Base-by-base conservation (phyloP, 2,113 vertebrate genomes). In the Planiliza haematocheilus region DNA sequence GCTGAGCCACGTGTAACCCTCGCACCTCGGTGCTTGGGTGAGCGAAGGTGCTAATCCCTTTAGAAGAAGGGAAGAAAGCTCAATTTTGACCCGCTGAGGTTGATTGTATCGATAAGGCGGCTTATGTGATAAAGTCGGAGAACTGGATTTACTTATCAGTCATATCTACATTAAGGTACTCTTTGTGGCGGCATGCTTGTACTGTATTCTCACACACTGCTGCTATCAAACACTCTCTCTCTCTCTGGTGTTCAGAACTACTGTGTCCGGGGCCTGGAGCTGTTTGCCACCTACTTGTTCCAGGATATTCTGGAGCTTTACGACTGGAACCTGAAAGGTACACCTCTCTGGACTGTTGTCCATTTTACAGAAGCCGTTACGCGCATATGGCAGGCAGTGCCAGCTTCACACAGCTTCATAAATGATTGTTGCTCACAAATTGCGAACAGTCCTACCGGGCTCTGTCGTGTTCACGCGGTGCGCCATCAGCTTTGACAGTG, bases 321-420 rank as follows among this genome's bases (percentile, higher is more conserved):
- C 38, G 98, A 99, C 93, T 99, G 98, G 98, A 97, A 99, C 93
- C 95, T 99, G 85, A 95, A 90, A 92, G 96, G 98, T 99, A 94
- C 0, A 4, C 61, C 0, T 11, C 16, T 3, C 36, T 6, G 56
- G 45, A 20, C 4, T 9, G 4, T 14, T 17, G 10, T 10, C 42
- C 4, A 10, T 17, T 49, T 10, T 30, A 12, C 10, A 49, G 9
- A 13, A 8, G 8, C 4, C 16, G 16, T 38, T 18, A 38, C 58
- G 4, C 2, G 20, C 30, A 4, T 30, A 39, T 50, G 16, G 38
- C 42, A 61, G 42, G 38, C 21, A 50, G 12, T 49, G 38, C 1
- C 20, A 5, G 18, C 18, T 16, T 52, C 13, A 17, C 7, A 30
- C 24, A 2, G 34, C 42, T 39, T 24, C 38, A 41, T 10, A 0